Evolutionary conservation across 2,888 invertebrate genomes (phyloP), one percentile per base, ranked within the genome.

Genomic region (Drosophila sordidula): DNA sequence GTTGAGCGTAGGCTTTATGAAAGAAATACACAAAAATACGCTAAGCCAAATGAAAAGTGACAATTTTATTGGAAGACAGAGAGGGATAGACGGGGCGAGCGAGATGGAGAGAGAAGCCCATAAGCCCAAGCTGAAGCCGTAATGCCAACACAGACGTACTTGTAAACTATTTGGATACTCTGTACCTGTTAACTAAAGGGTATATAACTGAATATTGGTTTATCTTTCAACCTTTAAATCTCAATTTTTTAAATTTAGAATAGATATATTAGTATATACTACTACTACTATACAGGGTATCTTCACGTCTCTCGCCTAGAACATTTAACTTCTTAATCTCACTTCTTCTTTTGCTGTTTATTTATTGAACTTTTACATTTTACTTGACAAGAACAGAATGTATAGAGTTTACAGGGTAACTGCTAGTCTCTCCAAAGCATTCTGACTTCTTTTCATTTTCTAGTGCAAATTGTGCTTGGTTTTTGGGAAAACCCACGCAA

Each of bases 1-100:
- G 83, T 61, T 83, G 72, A 12, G 78, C 70, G 83, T 83, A 68
- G 83, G 83, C 51, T 34, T 41, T 57, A 56, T 39, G 46, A 54
- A 49, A 50, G 38, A 49, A 32, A 45, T 42, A 66, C 25, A 52
- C 42, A 41, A 42, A 65, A 56, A 65, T 45, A 50, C 26, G 26
- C 25, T 51, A 32, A 42, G 18, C 50, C 64, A 70, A 79, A 79
- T 76, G 70, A 82, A 80, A 82, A 87, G 84, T 88, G 88, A 83
- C 87, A 88, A 86, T 80, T 83, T 88, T 86, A 88, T 88, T 87
- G 77, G 74, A 75, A 76, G 69, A 84, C 79, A 61, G 46, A 51
- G 38, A 47, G 34, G 36, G 34, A 29, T 38, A 47, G 14, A 41
- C 4, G 4, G 22, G 22, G 3, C 22, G 22, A 22, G 22, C 22